Evolutionary conservation across 1,140 invertebrate genomes (phyloP).

Genomic region (Ditylenchus dipsaci): DNA sequence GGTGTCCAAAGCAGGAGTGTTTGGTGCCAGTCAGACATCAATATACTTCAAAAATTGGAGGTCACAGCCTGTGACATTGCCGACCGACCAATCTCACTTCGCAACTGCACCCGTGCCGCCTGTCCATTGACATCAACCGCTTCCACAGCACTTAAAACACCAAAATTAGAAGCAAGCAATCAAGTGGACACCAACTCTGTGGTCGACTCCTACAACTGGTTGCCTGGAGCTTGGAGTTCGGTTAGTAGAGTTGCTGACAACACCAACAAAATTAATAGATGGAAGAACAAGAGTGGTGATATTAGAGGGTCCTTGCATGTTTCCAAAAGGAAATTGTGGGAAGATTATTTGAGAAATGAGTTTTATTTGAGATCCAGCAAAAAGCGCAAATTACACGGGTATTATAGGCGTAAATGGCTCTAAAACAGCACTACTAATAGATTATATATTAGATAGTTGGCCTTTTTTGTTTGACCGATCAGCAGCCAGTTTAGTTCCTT

Average conservation of each 20-base stretch:
- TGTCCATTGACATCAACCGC: constrained; percentile 10
- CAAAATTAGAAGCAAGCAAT: constrained; percentile 7
- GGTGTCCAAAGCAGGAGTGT: constrained; percentile 46
- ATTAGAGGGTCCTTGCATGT: too few relatives aligned
- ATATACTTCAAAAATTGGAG: constrained; percentile 24
- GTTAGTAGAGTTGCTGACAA: constrained; percentile 31
- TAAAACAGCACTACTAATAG: too few relatives aligned
- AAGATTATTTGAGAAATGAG: too few relatives aligned
- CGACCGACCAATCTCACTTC: constrained; percentile 25
- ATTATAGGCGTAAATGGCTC: too few relatives aligned
- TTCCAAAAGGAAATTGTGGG: too few relatives aligned
- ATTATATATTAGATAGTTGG: too few relatives aligned
- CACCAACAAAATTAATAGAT: constrained; percentile 1
- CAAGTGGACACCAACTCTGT: neutral
- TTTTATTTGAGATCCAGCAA: too few relatives aligned
- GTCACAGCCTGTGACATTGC: constrained; percentile 39
- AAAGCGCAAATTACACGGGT: too few relatives aligned
- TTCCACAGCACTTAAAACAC: neutral
- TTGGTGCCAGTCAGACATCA: constrained; percentile 51
- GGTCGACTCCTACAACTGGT: constrained; percentile 23
- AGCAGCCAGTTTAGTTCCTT: too few relatives aligned
- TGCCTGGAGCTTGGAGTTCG: constrained; percentile 26
- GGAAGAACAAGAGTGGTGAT: neutral
- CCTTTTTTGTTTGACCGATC: too few relatives aligned
- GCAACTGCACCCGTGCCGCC: constrained; percentile 24